phyloP scores from a whole-genome alignment of 2,888 invertebrate species.

The Sinhomidia bicolor region DNA sequence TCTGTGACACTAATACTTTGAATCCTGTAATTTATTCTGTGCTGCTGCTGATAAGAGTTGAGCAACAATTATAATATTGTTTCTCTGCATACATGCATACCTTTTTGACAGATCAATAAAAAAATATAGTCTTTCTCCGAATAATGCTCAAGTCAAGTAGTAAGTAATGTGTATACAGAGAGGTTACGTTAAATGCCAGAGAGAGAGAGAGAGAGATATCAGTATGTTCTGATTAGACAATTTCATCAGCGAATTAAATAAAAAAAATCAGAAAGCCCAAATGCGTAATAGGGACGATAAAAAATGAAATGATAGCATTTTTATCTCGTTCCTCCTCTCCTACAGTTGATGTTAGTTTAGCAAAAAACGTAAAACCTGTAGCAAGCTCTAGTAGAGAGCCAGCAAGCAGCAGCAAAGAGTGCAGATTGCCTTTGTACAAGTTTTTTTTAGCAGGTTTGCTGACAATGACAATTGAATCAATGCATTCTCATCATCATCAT shows the following conservation, averaged over 20 bases:
- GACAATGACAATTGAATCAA: not conserved
- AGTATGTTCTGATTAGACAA: not conserved
- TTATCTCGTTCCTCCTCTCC: not conserved
- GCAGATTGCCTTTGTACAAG: not conserved
- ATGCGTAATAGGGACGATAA: not conserved
- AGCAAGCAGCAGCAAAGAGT: too few species aligned
- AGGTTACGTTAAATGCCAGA: not conserved
- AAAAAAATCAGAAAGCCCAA: constrained; percentile 22
- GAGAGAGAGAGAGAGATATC: too few species aligned
- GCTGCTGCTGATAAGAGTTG: constrained; percentile 41
- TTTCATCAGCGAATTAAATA: not conserved
- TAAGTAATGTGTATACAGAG: not conserved
- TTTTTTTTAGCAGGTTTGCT: not conserved
- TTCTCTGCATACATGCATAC: not conserved
- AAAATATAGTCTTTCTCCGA: constrained; percentile 13
- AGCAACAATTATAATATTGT: not conserved
- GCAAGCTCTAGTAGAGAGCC: too few species aligned
- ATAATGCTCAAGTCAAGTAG: not conserved
- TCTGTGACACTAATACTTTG: not conserved
- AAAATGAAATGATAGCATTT: not conserved
- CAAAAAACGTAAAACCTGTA: not conserved
- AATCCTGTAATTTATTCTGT: constrained; percentile 34
- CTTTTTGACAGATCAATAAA: constrained; percentile 39
- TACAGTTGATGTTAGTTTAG: not conserved
- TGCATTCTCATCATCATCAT: not conserved